Evolutionary conservation across 2,797 vertebrate species (phyloP), one percentile per base, ranked within the genome.

Genomic region (Sebastiscus tertius): DNA sequence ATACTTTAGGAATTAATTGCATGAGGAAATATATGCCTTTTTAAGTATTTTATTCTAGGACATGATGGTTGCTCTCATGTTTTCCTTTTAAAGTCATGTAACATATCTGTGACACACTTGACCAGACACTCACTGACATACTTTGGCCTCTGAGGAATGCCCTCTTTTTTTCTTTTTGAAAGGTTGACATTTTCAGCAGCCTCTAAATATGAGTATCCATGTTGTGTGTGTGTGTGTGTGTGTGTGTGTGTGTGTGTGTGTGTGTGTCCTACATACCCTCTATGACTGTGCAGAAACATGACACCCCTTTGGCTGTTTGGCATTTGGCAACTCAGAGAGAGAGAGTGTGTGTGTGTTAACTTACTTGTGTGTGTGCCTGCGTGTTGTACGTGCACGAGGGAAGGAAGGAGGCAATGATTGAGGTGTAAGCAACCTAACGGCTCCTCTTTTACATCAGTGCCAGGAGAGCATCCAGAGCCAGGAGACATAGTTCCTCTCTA

Each of bases 251-350:
- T 73, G 62, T 71, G 72, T 79, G 49, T 55, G 29, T 75, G 42
- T 61, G 42, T 20, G 65, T 78, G 87, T 87, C 82, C 87, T 80
- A 86, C 84, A 86, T 87, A 75, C 59, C 81, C 84, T 88, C 87
- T 92, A 65, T 94, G 93, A 94, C 93, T 83, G 69, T 89, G 92
- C 92, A 94, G 94, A 93, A 94, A 92, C 83, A 55, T 83, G 84
- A 92, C 69, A 91, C 92, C 78, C 69, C 34, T 65, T 69, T 92
- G 86, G 66, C 84, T 85, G 65, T 93, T 89, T 93, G 93, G 89
- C 92, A 92, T 95, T 94, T 94, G 81, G 82, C 75, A 69, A 87
- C 59, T 84, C 55, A 75, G 60, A 76, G 65, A 46, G 72, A 55
- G 59, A 13, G 49, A 52, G 71, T 75, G 72, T 66, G 42, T 59